These are phyloP conservation scores for Esox masquinongy DNA, from an alignment of 2,797 vertebrate species.

Conservation along the genomic window DNA sequence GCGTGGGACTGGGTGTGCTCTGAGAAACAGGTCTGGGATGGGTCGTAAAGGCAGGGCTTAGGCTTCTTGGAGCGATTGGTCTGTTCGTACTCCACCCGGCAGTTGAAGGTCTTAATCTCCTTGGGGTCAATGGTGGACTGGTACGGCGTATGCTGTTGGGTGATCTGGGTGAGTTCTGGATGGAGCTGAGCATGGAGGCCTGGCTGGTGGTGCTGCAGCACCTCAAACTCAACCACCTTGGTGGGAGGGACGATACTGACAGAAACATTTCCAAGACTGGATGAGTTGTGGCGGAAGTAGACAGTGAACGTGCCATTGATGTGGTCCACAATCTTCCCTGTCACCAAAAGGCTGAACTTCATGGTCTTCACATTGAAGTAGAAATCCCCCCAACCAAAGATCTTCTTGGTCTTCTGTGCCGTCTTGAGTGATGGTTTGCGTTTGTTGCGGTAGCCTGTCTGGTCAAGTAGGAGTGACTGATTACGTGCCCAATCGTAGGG, in stretches of 20 bases:
- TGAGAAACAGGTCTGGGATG: conserved; percentile 93
- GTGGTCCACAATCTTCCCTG: conserved; percentile 97
- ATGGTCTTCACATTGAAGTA: conserved; percentile 93
- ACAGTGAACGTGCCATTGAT: conserved; percentile 97
- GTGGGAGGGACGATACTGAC: conserved; percentile 96
- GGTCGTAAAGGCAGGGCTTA: conserved; percentile 94
- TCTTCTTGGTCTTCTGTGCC: conserved; percentile 89
- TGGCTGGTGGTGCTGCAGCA: conserved; percentile 75
- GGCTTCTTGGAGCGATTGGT: conserved; percentile 94
- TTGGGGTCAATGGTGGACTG: conserved; percentile 88
- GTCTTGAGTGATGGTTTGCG: conserved; percentile 89
- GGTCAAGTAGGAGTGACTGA: conserved; percentile 79
- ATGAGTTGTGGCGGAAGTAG: conserved; percentile 97
- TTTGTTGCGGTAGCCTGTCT: conserved; percentile 80
- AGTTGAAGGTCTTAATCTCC: conserved; percentile 90
- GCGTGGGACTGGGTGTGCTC: conserved; percentile 96
- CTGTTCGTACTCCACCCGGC: conserved; percentile 95
- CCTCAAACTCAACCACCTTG: conserved; percentile 92
- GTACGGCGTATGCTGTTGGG: conserved; percentile 76
- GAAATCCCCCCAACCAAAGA: conserved; percentile 97
- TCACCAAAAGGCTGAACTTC: conserved; percentile 94
- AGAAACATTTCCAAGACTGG: conserved; percentile 92
- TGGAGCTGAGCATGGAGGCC: conserved; percentile 68
- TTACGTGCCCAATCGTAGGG: conserved; percentile 86
- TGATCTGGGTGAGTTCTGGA: conserved; percentile 43